Base-by-base conservation (phyloP, 2,888 invertebrate genomes). In the Nomada goodeniana region DNA sequence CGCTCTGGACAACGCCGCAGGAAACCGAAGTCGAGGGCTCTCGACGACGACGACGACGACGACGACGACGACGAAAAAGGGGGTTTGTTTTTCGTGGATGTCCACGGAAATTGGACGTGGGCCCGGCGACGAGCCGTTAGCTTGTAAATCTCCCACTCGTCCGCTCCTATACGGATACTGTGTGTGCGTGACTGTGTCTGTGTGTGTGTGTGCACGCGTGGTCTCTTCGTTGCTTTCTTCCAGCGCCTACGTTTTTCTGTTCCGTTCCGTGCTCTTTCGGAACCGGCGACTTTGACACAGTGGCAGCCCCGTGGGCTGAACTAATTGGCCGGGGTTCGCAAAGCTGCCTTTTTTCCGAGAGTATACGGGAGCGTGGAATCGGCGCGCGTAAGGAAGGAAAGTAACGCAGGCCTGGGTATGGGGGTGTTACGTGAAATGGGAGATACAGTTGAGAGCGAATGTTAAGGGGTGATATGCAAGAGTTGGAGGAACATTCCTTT, bases 31-130 rank as follows among this genome's bases (percentile, higher is more conserved):
- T 61, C 86, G 73, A 82, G 77, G 81, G 79, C 68, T 82, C 73
- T n/a, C 29, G 70, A 68, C 18, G 71, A 80, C 72, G 69, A 20
- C 20, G 76, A 77, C 73, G 23, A 23, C 23, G 23, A 23, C 23
- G 23, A 23, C 23, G 67, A 69, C 23, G 70, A 85, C 74, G 73
- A 42, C 52, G 80, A 80, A 61, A 83, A 80, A 64, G 7, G 77
- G 78, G 75, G 60, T 88, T 88, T 89, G 89, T 89, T 90, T 91
- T 91, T 88, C 89, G 86, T 85, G 69, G 76, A 65, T 82, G 86
- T 87, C 88, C 83, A 90, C 86, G 90, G 89, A 91, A 91, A 91
- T 90, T 90, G 90, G 88, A 90, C 86, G 91, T 81, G 75, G 82
- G 84, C 79, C 36, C 70, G 72, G 69, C 82, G 82, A 82, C 81